These are phyloP conservation scores for Hedychridium roseum DNA, from an alignment of 2,888 invertebrate species.

Conservation along the genomic window DNA sequence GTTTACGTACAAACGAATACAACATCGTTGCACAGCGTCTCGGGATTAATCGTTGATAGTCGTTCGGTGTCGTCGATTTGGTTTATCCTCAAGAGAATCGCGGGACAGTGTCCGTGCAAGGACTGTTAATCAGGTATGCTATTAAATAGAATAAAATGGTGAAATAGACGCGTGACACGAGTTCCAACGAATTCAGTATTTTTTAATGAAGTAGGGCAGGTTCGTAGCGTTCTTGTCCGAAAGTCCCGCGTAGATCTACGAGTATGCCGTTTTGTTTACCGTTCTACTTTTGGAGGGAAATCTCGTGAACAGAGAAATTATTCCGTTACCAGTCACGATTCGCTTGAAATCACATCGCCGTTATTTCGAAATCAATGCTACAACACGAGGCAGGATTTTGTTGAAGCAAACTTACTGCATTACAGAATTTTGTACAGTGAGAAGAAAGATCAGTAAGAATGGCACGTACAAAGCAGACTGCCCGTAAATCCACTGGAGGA, in stretches of 20 bases:
- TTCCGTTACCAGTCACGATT: neutral
- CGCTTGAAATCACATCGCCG: neutral
- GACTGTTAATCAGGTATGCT: too few species aligned
- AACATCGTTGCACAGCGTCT: slow-evolving; percentile 11
- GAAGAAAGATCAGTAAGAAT: slow-evolving; percentile 64
- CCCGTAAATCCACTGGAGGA: slow-evolving; percentile 96
- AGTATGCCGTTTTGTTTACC: slow-evolving; percentile 57
- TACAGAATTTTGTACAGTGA: neutral
- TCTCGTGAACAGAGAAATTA: neutral
- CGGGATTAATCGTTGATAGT: too few species aligned
- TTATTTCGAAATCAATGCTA: neutral
- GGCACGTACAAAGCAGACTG: slow-evolving; percentile 95
- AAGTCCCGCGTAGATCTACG: neutral
- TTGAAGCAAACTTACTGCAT: neutral
- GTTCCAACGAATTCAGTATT: neutral
- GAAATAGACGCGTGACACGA: too few species aligned
- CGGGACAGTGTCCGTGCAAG: too few species aligned
- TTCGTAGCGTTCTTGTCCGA: neutral
- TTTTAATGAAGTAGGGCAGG: neutral
- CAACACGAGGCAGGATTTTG: neutral
- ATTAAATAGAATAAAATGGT: neutral
- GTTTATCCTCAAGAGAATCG: too few species aligned
- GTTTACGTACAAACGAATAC: slow-evolving; percentile 17
- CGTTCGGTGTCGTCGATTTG: too few species aligned
- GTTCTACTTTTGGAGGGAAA: slow-evolving; percentile 59